Conservation (phyloP, 2,797 vertebrate species). For the Cyclopterus lumpus region DNA sequence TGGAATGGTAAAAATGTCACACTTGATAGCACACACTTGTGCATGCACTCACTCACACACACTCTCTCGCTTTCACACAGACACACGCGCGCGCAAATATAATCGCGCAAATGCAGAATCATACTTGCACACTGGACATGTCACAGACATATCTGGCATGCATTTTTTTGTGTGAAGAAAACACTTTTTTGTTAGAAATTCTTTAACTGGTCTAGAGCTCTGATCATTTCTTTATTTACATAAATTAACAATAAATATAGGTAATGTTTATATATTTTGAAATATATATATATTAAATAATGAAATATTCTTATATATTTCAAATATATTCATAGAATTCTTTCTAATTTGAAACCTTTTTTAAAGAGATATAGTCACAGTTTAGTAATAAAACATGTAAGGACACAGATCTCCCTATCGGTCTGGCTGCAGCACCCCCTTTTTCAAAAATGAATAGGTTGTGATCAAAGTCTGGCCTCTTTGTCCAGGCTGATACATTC, state of each 20-base stretch:
- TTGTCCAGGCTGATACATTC: constrained; percentile 70
- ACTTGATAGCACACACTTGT: constrained; percentile 53
- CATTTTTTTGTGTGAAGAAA: constrained; percentile 74
- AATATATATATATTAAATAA: constrained; percentile 83
- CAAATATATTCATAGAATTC: constrained; percentile 84
- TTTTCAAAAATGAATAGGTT: constrained; percentile 34
- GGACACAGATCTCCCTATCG: constrained; percentile 71
- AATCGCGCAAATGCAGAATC: constrained; percentile 71
- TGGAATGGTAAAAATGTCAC: constrained; percentile 80
- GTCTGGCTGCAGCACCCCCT: constrained; percentile 80
- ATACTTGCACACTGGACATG: constrained; percentile 80
- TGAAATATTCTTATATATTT: constrained; percentile 85
- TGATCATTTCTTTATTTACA: constrained; percentile 84
- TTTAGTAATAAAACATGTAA: constrained; percentile 85
- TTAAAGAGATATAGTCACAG: constrained; percentile 86
- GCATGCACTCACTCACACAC: constrained; percentile 22
- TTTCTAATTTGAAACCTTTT: constrained; percentile 82
- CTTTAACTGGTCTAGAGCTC: constrained; percentile 81
- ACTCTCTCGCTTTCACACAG: constrained; percentile 32
- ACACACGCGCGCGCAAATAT: constrained; percentile 52
- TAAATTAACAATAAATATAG: constrained; percentile 87
- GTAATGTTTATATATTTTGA: constrained; percentile 82
- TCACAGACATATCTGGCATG: constrained; percentile 87
- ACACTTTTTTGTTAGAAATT: constrained; percentile 81
- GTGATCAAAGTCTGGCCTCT: constrained; percentile 45